These are phyloP conservation scores for Hypothenemus hampei DNA, from an alignment of 1,140 invertebrate species.

Conservation along the genomic window DNA sequence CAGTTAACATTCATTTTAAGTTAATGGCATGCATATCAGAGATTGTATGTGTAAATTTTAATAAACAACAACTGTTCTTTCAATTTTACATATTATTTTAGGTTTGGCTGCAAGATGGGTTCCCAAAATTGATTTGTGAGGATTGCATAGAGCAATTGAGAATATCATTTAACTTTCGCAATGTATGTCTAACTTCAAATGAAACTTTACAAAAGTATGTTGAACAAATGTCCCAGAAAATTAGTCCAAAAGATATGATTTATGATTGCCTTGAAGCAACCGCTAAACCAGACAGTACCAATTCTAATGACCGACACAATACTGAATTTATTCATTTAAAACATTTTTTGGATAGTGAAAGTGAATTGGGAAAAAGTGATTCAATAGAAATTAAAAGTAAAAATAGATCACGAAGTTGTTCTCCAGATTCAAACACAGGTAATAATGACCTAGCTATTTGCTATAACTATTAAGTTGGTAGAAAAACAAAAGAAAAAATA, in stretches of 20 bases:
- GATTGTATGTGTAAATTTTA: conserved; percentile 33
- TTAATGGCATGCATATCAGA: conserved; percentile 39
- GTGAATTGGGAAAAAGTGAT: conserved; percentile 31
- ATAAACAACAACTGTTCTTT: background rate
- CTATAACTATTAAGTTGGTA: no score
- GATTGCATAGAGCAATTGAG: conserved; percentile 36
- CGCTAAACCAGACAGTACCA: conserved; percentile 19
- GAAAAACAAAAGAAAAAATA: no score
- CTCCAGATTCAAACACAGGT: conserved; percentile 21
- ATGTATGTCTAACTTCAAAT: conserved; percentile 37
- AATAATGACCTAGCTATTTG: no score
- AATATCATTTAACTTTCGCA: conserved; percentile 39
- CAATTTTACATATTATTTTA: conserved; percentile 21
- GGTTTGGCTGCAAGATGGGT: conserved; percentile 36
- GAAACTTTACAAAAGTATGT: conserved; percentile 35
- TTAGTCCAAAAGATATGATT: conserved; percentile 32
- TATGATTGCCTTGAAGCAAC: conserved; percentile 25
- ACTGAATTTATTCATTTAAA: conserved; percentile 41
- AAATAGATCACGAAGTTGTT: conserved; percentile 24
- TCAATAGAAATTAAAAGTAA: no score
- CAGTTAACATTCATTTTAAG: conserved; percentile 39
- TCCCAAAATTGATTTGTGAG: conserved; percentile 38
- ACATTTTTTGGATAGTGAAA: conserved; percentile 41
- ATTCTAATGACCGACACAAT: conserved; percentile 34
- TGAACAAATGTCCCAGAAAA: conserved; percentile 26